Evolutionary conservation across 1,140 invertebrate species (phyloP), one percentile per base, ranked within the genome.

Genomic region (Drosophila kepulauana): DNA sequence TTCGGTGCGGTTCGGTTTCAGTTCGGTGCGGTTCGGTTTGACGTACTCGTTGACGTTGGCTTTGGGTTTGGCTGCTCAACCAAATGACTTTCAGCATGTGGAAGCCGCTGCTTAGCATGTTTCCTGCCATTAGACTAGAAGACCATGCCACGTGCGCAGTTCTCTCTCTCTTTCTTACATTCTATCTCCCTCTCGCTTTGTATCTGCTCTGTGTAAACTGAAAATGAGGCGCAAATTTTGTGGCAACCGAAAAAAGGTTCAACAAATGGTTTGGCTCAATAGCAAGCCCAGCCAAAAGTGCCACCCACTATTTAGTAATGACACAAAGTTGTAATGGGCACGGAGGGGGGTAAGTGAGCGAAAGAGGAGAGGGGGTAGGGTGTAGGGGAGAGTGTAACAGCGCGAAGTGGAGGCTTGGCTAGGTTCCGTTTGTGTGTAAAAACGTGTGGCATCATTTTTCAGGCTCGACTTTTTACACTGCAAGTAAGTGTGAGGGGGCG

Each of bases 201-300:
- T 25, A 25, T 25, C 20, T 25, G 25, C 57, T 33, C 38, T 45
- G 45, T 46, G 45, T 45, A 38, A 52, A 48, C 56, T 81, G 81
- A 85, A 85, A 85, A 85, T 85, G 81, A 85, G 81, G 82, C 82
- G 79, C 82, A 86, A 82, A 86, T 87, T 86, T 82, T 86, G 82
- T 86, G 82, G 79, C 82, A 70, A 56, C 49, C 52, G 56, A 71
- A 81, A 76, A 76, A 84, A 88, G 84, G 84, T 89, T 88, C 84
- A 88, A 88, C 85, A 88, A 88, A 88, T 88, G 85, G 84, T 88
- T 88, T 79, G 70, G 70, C 61, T 75, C 72, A 61, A 70, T 88
- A 61, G 79, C 82, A 38, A 81, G 76, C 73, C 59, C 67, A 82
- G 10, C 33, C 54, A 3, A 49, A 35, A 56, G 15, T 11, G 52